Evolutionary conservation across 2,797 vertebrate genomes (phyloP).

Genomic region (Takifugu ocellatus): DNA sequence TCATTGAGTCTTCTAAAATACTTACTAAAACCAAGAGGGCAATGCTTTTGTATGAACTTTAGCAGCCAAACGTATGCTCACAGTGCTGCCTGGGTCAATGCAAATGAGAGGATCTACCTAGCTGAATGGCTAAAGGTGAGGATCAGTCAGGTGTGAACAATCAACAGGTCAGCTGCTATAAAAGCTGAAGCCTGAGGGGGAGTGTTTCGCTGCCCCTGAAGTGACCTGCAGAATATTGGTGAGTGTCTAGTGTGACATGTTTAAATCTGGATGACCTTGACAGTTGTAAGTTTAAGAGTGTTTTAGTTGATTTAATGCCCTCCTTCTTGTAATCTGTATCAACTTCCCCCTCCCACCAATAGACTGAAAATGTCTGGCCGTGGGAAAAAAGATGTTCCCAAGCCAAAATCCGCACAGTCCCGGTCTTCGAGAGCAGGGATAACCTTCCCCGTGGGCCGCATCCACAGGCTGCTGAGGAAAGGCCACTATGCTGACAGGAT

Average conservation of each 20-base stretch:
- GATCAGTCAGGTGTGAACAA: slow-evolving; percentile 46
- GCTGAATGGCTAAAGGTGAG: not conserved
- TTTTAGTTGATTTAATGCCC: not conserved
- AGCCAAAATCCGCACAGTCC: slow-evolving; percentile 2
- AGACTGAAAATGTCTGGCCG: slow-evolving; percentile 75
- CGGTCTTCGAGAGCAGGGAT: slow-evolving; percentile 68
- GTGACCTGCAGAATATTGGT: slow-evolving; percentile 10
- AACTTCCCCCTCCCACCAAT: not conserved
- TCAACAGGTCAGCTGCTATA: slow-evolving; percentile 32
- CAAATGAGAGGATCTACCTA: not conserved
- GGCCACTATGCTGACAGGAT: slow-evolving; percentile 64
- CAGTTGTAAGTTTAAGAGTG: too few relatives aligned
- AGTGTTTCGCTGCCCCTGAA: not conserved
- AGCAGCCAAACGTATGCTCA: not conserved
- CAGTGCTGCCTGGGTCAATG: not conserved
- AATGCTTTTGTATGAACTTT: not conserved
- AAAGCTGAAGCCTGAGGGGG: slow-evolving; percentile 6
- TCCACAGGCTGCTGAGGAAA: slow-evolving; percentile 69
- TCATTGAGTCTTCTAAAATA: not conserved
- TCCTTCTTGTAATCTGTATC: not conserved
- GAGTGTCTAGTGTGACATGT: not conserved
- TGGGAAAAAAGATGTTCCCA: slow-evolving; percentile 68
- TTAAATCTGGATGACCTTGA: too few relatives aligned
- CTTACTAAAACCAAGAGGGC: not conserved
- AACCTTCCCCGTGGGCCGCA: slow-evolving; percentile 75